phyloP scores from a whole-genome alignment of 2,113 vertebrate genomes.

The Callospermophilus lateralis region DNA sequence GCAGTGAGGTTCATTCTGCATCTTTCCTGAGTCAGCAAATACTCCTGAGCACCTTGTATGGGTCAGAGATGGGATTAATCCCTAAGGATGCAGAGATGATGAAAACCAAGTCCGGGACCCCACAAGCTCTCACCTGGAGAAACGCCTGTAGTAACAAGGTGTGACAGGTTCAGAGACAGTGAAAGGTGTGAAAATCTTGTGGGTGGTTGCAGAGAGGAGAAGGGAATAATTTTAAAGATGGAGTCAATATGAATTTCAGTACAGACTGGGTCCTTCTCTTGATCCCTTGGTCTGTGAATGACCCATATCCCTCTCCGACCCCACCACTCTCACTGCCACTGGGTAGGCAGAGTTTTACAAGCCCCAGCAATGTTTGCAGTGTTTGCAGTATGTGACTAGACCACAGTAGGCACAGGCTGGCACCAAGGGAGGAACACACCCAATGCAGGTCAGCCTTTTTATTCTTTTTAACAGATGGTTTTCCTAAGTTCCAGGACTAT shows the following conservation, averaged over 20 bases:
- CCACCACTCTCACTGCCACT: background rate
- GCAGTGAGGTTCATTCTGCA: background rate
- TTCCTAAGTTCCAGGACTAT: background rate
- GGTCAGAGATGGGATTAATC: background rate
- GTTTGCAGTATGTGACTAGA: background rate
- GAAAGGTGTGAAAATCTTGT: background rate
- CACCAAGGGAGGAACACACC: background rate
- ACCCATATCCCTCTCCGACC: background rate
- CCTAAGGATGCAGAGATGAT: background rate
- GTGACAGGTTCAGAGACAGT: background rate
- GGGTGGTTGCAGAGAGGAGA: background rate
- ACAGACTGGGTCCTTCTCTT: background rate
- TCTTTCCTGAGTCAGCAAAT: constrained; percentile 73
- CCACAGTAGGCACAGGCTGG: background rate
- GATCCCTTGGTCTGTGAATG: background rate
- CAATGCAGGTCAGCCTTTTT: background rate
- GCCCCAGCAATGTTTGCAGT: background rate
- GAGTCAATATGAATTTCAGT: background rate
- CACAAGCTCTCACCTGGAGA: background rate
- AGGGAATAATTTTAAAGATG: background rate
- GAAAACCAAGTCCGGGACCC: background rate
- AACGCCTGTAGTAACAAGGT: background rate
- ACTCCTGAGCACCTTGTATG: background rate
- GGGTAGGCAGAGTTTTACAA: background rate
- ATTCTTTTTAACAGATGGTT: background rate